phyloP scores from a whole-genome alignment of 2,113 vertebrate species.

The Rhea americana region DNA sequence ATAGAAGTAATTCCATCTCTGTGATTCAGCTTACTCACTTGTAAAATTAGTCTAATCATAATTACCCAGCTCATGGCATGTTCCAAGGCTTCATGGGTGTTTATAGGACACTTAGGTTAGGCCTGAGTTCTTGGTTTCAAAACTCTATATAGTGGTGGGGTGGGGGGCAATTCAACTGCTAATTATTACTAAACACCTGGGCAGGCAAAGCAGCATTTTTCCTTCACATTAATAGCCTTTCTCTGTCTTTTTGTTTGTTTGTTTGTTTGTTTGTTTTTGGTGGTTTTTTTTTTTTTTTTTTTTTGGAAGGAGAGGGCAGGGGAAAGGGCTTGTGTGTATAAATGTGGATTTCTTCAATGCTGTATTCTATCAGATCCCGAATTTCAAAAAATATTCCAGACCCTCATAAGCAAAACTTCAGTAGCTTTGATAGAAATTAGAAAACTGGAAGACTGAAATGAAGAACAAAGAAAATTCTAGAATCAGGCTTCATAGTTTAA shows the following conservation, averaged over 20 bases:
- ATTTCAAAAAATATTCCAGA: not conserved
- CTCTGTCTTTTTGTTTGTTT: not conserved
- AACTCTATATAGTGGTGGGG: not conserved
- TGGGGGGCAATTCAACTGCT: not conserved
- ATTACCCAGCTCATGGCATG: not conserved
- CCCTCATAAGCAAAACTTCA: not conserved
- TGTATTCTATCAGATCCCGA: not conserved
- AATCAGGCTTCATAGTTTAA: not conserved
- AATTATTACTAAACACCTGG: not conserved
- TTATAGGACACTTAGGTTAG: not conserved
- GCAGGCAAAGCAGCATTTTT: not conserved
- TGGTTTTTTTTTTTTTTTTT: too few species aligned
- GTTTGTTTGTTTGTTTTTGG: too few species aligned
- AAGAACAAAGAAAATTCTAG: not conserved
- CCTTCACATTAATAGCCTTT: not conserved
- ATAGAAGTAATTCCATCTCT: not conserved
- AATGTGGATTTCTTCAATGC: not conserved
- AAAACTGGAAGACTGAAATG: not conserved
- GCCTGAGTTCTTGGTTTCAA: not conserved
- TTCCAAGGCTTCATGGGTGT: not conserved
- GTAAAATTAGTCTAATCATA: constrained; percentile 9
- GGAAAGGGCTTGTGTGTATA: not conserved
- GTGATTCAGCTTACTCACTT: not conserved
- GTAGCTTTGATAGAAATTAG: not conserved
- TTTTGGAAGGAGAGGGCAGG: too few species aligned